Conservation (phyloP, 2,888 invertebrate species). For the Drosophila incognita region DNA sequence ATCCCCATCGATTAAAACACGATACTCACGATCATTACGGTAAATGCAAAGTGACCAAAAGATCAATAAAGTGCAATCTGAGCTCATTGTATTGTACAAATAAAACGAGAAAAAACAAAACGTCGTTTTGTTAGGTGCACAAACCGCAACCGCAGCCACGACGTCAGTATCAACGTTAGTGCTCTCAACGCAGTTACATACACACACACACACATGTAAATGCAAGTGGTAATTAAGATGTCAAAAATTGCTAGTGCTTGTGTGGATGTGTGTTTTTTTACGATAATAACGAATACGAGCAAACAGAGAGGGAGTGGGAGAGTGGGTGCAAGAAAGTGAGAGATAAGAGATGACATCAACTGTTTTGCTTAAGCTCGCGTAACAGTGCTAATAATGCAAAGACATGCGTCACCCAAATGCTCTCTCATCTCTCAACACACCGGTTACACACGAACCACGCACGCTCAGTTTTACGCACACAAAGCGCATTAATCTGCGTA, state of each 20-base stretch:
- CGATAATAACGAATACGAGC: conserved; percentile 5
- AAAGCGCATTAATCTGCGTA: conserved; percentile 1
- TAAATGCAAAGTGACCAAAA: conserved; percentile 2
- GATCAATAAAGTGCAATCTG: conserved; percentile 17
- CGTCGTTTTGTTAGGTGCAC: conserved; percentile 35
- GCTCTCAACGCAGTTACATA: not conserved
- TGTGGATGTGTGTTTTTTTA: conserved; percentile 9
- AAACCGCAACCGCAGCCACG: conserved; percentile 27
- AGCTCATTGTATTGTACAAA: conserved; percentile 8
- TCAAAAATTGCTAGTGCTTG: conserved; percentile 5
- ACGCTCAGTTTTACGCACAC: not conserved
- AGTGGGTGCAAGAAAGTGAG: not conserved
- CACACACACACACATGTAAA: not conserved
- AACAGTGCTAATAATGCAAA: conserved; percentile 24
- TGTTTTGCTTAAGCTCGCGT: conserved; percentile 40
- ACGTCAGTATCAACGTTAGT: not conserved
- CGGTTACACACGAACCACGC: not conserved
- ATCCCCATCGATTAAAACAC: conserved; percentile 1
- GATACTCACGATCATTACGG: conserved; percentile 19
- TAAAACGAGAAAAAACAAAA: conserved; percentile 14
- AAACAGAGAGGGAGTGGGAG: not conserved
- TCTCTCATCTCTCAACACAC: not conserved
- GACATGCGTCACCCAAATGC: not conserved
- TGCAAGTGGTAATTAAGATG: conserved; percentile 46
- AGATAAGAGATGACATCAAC: conserved; percentile 2